phyloP scores from a whole-genome alignment of 1,140 invertebrate genomes.

The Drosophila oshimai region DNA sequence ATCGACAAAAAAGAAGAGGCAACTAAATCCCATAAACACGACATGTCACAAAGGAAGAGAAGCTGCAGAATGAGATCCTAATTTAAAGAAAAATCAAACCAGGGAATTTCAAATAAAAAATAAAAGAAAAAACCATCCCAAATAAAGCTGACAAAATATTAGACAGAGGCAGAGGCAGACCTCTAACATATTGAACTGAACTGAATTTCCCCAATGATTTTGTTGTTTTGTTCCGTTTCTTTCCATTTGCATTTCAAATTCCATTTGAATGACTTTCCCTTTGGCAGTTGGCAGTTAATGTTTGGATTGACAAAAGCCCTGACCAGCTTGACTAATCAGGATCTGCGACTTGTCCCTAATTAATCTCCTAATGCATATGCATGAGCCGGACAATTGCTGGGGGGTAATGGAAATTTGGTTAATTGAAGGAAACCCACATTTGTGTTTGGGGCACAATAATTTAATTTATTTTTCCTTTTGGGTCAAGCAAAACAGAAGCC shows the following conservation, averaged over 20 bases:
- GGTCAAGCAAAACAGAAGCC: constrained; percentile 58
- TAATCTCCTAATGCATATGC: constrained; percentile 66
- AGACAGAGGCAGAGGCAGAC: not conserved
- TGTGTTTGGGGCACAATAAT: constrained; percentile 55
- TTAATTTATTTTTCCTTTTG: constrained; percentile 55
- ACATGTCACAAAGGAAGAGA: constrained; percentile 55
- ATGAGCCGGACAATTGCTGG: constrained; percentile 35
- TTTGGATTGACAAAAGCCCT: constrained; percentile 47
- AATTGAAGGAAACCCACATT: constrained; percentile 54
- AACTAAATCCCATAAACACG: constrained; percentile 76
- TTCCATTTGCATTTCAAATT: constrained; percentile 75
- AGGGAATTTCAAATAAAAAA: constrained; percentile 16
- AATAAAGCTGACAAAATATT: constrained; percentile 31
- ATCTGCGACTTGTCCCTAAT: constrained; percentile 39
- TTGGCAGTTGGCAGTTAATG: constrained; percentile 55
- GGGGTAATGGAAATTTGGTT: constrained; percentile 57
- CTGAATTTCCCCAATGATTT: constrained; percentile 73
- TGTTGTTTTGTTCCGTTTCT: constrained; percentile 11
- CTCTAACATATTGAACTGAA: constrained; percentile 43
- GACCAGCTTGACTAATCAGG: constrained; percentile 47
- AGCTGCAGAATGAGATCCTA: constrained; percentile 16
- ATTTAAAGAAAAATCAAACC: constrained; percentile 47
- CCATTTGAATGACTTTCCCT: constrained; percentile 41
- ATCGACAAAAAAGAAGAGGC: constrained; percentile 24
- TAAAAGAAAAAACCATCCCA: not conserved